Evolutionary conservation across 2,113 vertebrate genomes (phyloP).

Genomic region (Hirundichthys speculiger): DNA sequence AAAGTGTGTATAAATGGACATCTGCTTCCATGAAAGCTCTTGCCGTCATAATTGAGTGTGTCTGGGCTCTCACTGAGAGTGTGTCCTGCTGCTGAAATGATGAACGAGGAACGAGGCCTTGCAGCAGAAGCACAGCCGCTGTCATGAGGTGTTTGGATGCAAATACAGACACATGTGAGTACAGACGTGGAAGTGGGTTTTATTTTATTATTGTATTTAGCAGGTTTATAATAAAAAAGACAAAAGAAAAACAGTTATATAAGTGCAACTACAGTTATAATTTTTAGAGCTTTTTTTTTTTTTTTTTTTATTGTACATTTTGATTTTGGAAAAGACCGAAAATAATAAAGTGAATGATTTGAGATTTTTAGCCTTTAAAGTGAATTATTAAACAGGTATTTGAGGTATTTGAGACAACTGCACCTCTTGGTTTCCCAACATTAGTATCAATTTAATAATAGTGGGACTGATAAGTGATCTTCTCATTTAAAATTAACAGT

Average conservation of each 20-base stretch:
- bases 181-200: not conserved
- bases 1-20: slow-evolving; percentile 32
- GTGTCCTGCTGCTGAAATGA: slow-evolving; percentile 33
- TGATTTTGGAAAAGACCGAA: not conserved
- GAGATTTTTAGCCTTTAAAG: too few relatives aligned
- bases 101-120: slow-evolving; percentile 38
- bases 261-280: too few relatives aligned
- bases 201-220: slow-evolving; percentile 25
- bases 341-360: not conserved
- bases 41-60: slow-evolving; percentile 24
- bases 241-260: too few relatives aligned
- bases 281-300: too few relatives aligned
- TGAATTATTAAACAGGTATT: too few relatives aligned
- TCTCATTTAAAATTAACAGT: too few relatives aligned
- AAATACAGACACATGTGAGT: not conserved
- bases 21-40: slow-evolving; percentile 40
- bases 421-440: too few relatives aligned
- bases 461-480: too few relatives aligned
- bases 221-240: not conserved
- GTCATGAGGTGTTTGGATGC: slow-evolving; percentile 9
- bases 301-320: too few relatives aligned
- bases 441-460: too few relatives aligned
- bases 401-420: too few relatives aligned
- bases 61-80: slow-evolving; percentile 10
- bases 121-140: slow-evolving; percentile 8